Evolutionary conservation across 2,888 invertebrate species (phyloP), one percentile per base, ranked within the genome.

Genomic region (Cryptocheilus praepositus): DNA sequence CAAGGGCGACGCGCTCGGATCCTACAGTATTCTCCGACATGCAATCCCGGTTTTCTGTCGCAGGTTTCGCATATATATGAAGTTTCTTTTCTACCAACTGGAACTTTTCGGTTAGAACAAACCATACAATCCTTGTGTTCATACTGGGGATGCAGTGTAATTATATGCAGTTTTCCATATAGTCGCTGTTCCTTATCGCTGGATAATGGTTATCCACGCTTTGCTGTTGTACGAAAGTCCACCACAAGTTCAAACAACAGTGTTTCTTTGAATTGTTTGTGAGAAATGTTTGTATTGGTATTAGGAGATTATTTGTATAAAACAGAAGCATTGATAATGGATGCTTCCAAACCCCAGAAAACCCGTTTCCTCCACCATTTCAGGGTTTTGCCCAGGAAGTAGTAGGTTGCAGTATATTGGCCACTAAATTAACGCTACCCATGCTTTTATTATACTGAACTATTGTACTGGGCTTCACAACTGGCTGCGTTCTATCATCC

Each of bases 401-500:
- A 58, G 58, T 58, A 58, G 58, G 58, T 58, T 45, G 58, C 58
- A 58, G 58, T 58, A 58, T 44, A 58, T 60, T 21, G 44, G 13
- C 13, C 44, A 11, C 7, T 43, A 57, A 57, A 57, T 57, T 25
- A 8, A 54, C 21, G 55, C 55, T 25, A n/a, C 55, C 55, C 55
- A 54, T 54, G 55, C 22, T 54, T 58, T 58, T 58, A 59, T 59
- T 59, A 59, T 59, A 59, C 49, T 59, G 49, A 22, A 49, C 49
- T 59, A 59, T 59, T 49, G 25, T 59, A 59, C 59, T 49, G 46
- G 59, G 59, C 25, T 59, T 59, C 49, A 59, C 19, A 59, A 59
- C 59, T 59, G 59, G 59, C 59, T 59, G 59, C 59, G 59, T 59
- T 59, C 59, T 45, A 59, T 59, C 49, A 59, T 59, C 59, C 59